phyloP scores from a whole-genome alignment of 2,113 vertebrate species.

The Mustela nigripes region DNA sequence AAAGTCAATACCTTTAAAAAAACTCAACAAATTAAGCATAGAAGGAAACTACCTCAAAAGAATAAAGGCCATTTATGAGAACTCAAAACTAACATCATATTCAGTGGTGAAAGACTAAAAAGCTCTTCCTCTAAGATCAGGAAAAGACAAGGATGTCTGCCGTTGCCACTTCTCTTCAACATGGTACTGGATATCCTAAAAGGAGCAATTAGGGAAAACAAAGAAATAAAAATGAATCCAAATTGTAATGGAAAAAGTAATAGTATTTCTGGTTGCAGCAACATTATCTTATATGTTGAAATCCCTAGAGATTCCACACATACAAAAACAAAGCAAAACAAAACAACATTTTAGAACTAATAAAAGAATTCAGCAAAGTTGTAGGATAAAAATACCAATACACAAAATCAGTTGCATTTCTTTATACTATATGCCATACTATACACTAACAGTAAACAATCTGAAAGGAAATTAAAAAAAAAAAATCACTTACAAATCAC shows the following conservation, averaged over 20 bases:
- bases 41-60: neutral
- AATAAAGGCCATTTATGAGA: neutral
- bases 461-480: neutral
- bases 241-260: neutral
- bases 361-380: neutral
- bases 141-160: neutral
- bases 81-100: neutral
- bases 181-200: neutral
- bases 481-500: neutral
- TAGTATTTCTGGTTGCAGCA: neutral
- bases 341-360: neutral
- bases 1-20: neutral
- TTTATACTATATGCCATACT: neutral
- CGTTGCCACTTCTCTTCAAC: neutral
- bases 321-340: neutral
- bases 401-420: neutral
- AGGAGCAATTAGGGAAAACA: neutral
- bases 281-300: neutral
- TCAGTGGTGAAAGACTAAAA: neutral
- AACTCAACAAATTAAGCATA: neutral
- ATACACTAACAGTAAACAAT: neutral
- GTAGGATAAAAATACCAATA: neutral
- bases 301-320: neutral
- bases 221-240: neutral
- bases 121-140: neutral